Evolutionary conservation across 2,888 invertebrate genomes (phyloP), one percentile per base, ranked within the genome.

Genomic region (Pelosia muscerda): DNA sequence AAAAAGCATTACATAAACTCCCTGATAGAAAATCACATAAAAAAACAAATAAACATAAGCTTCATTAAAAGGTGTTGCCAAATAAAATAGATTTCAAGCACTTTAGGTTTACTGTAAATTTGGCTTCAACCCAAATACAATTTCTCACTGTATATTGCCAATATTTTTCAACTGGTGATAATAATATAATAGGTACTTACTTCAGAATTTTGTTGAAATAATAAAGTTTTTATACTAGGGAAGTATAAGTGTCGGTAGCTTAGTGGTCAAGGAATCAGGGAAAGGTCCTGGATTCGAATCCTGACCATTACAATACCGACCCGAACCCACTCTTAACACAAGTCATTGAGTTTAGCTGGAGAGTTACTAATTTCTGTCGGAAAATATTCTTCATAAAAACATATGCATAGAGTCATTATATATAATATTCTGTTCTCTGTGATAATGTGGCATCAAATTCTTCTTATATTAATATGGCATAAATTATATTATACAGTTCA

Each of bases 111-210:
- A 72, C 66, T 63, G 64, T 69, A 60, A 25, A 64, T 28, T 75
- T 83, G 83, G 83, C 77, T 15, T 9, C 4, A 31, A 49, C 73
- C 77, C 82, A 83, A 54, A 25, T 57, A 66, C 62, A 63, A 74
- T 75, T 5, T 26, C 73, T 77, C 73, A 49, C 2, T 55, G 26
- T 55, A 15, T 55, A 25, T 26, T 25, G 25, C 23, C 25, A 55
- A 55, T 55, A 25, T 23, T 15, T 23, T 55, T 55, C 23, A 5
- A 15, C 25, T 55, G 1, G 15, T 57, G 68, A 60, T 38, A 69
- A 66, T 42, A 42, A 42, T 74, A 66, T 42, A 42, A 42, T 74
- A 3, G 34, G 34, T 34, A 38, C 15, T 38, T 38, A 55, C 42
- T 69, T 42, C 49, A 58, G 53, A 25, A 69, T 66, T 75, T 71